Evolutionary conservation across 1,140 invertebrate species (phyloP), one percentile per base, ranked within the genome.

Genomic region (Pteromalus puparum): DNA sequence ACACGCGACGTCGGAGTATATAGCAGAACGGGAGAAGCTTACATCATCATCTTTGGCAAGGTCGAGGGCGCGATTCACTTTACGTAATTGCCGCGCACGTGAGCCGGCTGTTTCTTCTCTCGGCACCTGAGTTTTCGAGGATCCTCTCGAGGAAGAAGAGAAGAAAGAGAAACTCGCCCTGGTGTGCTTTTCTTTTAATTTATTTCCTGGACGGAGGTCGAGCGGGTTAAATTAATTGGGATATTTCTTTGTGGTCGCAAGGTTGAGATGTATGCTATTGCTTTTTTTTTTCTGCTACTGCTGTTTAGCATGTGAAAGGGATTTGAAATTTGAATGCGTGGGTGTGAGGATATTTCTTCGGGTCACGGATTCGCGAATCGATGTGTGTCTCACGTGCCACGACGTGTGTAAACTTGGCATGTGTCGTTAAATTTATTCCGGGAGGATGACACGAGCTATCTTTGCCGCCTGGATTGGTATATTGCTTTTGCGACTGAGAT

Each of bases 51-150:
- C 76, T 73, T 74, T 7, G 28, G 73, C 86, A 89, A 89, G 88
- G 88, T 88, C 88, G 84, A 87, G 88, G 88, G 84, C 86, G 73
- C 68, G 68, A 78, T 78, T 72, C 82, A 78, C 67, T 83, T 78
- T 83, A 83, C 82, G 82, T 83, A 83, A 83, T 83, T 83, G 75
- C 28, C 67, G 67, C 61, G 70, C 81, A 67, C 81, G 73, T 70
- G 73, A 67, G 24, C 26, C 28, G 48, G n/a, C 86, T 79, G 79
- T 34, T 86, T 82, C 9, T n/a, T 68, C n/a, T 61, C 26, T 28
- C 24, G 0, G 15, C 12, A 61, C 21, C 53, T 61, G 53, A 61
- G 21, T n/a, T 61, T 61, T 61, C 53, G 53, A 61, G 53, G 53
- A 21, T 61, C 53, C 18, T 1, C 46, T 48, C 46, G 46, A 48